phyloP scores from a whole-genome alignment of 1,140 invertebrate species.

The Paraescarpia echinospica region DNA sequence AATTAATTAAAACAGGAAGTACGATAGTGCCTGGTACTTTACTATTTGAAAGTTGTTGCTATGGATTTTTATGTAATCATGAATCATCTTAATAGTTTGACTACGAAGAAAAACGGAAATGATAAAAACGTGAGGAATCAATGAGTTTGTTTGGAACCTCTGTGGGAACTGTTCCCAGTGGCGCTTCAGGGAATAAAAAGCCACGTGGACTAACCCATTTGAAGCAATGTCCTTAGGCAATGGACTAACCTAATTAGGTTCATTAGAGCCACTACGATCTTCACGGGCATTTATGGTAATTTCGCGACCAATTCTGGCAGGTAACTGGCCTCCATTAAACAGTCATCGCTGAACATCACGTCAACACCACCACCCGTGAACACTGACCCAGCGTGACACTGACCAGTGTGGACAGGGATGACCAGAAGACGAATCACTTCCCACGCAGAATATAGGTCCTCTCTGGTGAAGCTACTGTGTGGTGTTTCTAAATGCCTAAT shows the following conservation, averaged over 20 bases:
- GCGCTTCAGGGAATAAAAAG: not conserved
- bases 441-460: not conserved
- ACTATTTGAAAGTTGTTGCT: too few relatives aligned
- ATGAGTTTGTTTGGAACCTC: not conserved
- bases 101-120: not conserved
- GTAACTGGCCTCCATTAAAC: not conserved
- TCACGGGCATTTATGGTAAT: not conserved
- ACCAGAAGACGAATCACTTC: not conserved
- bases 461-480: not conserved
- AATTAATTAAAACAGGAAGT: too few relatives aligned
- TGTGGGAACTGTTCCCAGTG: not conserved
- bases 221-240: not conserved
- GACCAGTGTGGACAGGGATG: not conserved
- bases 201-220: not conserved
- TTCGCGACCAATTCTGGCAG: not conserved
- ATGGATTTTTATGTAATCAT: too few relatives aligned
- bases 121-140: not conserved
- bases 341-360: not conserved
- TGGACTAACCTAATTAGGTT: not conserved
- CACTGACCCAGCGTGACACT: too few relatives aligned
- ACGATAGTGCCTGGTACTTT: too few relatives aligned
- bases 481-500: not conserved
- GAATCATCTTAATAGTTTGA: not conserved
- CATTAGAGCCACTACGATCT: not conserved
- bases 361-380: not conserved